Conservation (phyloP, 1,140 invertebrate species). For the Dreissena polymorpha region DNA sequence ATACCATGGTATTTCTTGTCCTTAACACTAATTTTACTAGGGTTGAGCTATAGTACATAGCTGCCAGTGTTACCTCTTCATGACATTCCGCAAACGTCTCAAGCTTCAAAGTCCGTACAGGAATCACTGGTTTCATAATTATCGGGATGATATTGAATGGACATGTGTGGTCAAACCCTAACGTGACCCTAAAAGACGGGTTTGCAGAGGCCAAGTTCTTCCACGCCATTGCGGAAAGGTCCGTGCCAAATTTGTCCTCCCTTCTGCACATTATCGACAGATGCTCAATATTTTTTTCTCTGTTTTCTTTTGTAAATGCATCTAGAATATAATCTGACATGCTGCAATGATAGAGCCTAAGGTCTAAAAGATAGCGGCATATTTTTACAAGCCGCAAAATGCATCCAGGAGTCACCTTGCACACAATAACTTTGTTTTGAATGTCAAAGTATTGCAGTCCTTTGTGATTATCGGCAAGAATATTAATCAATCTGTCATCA, state of each 20-base stretch:
- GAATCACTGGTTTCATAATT: constrained; percentile 72
- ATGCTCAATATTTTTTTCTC: constrained; percentile 53
- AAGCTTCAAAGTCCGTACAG: constrained; percentile 65
- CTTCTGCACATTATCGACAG: constrained; percentile 68
- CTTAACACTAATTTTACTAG: constrained; percentile 66
- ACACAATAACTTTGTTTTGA: constrained; percentile 69
- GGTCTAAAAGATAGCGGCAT: constrained; percentile 64
- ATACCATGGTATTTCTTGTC: constrained; percentile 60
- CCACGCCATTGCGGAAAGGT: constrained; percentile 67
- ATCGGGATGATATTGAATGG: constrained; percentile 64
- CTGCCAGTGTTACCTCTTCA: constrained; percentile 67
- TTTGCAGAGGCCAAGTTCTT: constrained; percentile 41
- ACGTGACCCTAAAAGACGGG: constrained; percentile 64
- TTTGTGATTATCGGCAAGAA: constrained; percentile 63
- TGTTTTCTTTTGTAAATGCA: constrained; percentile 58
- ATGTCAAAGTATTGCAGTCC: constrained; percentile 69
- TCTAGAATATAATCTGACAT: constrained; percentile 67
- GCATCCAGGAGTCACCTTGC: constrained; percentile 64
- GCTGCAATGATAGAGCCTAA: constrained; percentile 67
- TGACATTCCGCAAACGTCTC: constrained; percentile 71
- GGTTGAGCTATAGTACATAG: constrained; percentile 61
- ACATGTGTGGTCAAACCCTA: constrained; percentile 73
- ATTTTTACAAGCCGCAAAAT: constrained; percentile 59
- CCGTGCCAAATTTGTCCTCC: constrained; percentile 68
- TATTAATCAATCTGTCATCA: constrained; percentile 66